Evolutionary conservation across 2,113 vertebrate species (phyloP).

Genomic region (Forbesichthys agassizii): DNA sequence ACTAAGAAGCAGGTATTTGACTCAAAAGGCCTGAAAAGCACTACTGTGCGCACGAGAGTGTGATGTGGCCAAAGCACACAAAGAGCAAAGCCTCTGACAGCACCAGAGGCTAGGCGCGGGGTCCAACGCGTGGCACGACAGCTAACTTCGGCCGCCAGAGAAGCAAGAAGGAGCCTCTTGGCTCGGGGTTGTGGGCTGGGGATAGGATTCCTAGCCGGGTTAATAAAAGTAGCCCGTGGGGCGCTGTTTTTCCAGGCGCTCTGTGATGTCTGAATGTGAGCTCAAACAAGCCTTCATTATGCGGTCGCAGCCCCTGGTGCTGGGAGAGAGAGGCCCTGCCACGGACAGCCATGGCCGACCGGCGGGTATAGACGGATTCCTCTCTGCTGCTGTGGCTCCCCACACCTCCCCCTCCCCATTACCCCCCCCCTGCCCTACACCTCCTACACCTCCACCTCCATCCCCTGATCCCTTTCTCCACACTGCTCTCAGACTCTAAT

Average conservation of each 20-base stretch:
- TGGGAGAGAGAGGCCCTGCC: conserved; percentile 72
- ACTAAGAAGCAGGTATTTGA: too few species aligned
- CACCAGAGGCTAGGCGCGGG: background rate
- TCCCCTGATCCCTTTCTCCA: conserved; percentile 60
- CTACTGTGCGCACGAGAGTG: too few species aligned
- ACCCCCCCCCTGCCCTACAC: background rate
- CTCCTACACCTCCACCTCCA: background rate
- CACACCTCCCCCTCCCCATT: conserved; percentile 30
- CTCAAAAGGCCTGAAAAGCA: too few species aligned
- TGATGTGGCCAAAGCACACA: conserved; percentile 2
- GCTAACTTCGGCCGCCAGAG: conserved; percentile 24
- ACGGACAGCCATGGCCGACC: conserved; percentile 65
- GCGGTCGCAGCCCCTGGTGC: conserved; percentile 74
- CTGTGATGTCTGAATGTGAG: conserved; percentile 75
- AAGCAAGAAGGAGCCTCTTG: conserved; percentile 47
- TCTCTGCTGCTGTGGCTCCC: conserved; percentile 50
- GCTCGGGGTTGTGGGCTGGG: conserved; percentile 47
- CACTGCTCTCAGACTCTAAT: conserved; percentile 58
- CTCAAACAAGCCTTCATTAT: conserved; percentile 75
- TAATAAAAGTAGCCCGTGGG: conserved; percentile 72
- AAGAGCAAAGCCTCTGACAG: conserved; percentile 11
- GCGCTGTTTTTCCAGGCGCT: conserved; percentile 73
- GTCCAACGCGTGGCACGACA: conserved; percentile 33
- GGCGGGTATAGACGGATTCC: conserved; percentile 52
- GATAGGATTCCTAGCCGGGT: conserved; percentile 67